Evolutionary conservation across 1,140 invertebrate genomes (phyloP).

Genomic region (Brachionus rubens): DNA sequence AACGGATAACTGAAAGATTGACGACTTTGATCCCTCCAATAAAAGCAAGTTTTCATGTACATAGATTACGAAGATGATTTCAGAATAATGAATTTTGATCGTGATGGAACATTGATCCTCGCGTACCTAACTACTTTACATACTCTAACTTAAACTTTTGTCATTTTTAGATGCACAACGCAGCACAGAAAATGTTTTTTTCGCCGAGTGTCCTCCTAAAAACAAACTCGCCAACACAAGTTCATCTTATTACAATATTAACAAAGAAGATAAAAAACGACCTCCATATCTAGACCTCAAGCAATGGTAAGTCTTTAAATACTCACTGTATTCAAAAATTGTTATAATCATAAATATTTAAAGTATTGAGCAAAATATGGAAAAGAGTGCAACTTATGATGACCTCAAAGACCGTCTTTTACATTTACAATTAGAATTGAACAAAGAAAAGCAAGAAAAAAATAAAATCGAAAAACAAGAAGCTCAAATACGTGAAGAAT

Average conservation of each 20-base stretch:
- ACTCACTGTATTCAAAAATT: neutral
- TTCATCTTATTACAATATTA: neutral
- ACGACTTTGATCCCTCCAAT: no score
- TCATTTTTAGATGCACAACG: conserved; percentile 5
- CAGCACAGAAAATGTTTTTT: neutral
- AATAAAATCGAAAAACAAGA: conserved; percentile 28
- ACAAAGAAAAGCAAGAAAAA: conserved; percentile 50
- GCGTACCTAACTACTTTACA: no score
- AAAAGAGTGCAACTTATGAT: conserved; percentile 61
- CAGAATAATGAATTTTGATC: no score
- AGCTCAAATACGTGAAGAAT: conserved; percentile 31
- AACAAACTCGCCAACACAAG: neutral
- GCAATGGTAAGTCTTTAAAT: neutral
- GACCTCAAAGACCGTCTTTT: conserved; percentile 55
- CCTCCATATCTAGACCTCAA: neutral
- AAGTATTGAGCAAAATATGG: conserved; percentile 33
- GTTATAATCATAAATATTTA: neutral
- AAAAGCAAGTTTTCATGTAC: no score
- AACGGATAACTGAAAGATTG: no score
- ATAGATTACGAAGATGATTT: no score
- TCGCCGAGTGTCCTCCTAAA: neutral
- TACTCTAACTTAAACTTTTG: neutral
- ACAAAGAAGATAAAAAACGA: neutral
- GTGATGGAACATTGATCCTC: no score
- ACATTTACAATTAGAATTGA: conserved; percentile 55